Conservation (phyloP, 2,113 vertebrate species). For the Monarcha castaneiventris region DNA sequence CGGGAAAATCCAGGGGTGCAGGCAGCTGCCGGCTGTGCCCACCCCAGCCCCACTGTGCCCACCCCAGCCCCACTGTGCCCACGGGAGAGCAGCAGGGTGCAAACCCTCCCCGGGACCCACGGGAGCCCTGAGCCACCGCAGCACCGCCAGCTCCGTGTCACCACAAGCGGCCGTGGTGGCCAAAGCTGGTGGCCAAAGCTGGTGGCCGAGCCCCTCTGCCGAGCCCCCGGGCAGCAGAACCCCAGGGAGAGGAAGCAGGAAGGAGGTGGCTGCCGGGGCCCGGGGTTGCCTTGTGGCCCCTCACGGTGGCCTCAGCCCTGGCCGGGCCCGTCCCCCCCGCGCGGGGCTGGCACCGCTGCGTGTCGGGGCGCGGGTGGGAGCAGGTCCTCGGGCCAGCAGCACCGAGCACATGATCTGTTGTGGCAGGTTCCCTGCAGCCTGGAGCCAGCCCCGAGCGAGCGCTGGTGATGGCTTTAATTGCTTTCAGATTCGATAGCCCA, state of each 20-base stretch:
- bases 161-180: not conserved
- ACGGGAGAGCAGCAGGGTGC: not conserved
- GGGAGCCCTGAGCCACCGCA: not conserved
- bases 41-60: not conserved
- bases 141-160: not conserved
- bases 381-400: slow-evolving; percentile 59
- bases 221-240: not conserved
- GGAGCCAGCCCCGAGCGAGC: slow-evolving; percentile 77
- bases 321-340: not conserved
- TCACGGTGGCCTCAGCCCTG: not conserved
- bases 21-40: not conserved
- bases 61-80: not conserved
- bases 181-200: not conserved
- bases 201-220: not conserved
- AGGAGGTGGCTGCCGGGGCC: not conserved
- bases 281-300: not conserved
- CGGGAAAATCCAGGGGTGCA: accelerated
- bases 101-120: not conserved
- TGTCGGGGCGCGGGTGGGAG: not conserved
- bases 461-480: slow-evolving; percentile 80
- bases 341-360: not conserved
- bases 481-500: slow-evolving; percentile 75
- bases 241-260: not conserved
- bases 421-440: slow-evolving; percentile 78
- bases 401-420: slow-evolving; percentile 67